Base-by-base conservation (phyloP, 2,888 invertebrate species). In the Ceraclea dissimilis region DNA sequence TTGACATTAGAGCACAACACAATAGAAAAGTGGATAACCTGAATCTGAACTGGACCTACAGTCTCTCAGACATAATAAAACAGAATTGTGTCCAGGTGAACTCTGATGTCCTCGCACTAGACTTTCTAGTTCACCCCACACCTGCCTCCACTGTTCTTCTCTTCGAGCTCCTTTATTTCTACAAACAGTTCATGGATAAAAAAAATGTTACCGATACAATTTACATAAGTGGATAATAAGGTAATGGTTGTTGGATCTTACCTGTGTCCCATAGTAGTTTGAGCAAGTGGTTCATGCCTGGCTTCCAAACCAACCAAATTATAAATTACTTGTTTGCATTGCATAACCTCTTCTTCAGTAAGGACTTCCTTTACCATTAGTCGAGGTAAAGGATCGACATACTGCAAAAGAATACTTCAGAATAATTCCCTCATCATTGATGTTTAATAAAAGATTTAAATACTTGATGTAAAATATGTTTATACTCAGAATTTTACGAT, bases 81-180 rank as follows among this genome's bases (percentile, higher is more conserved):
- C 79, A 57, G 84, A 82, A 59, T 84, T 82, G 68, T 96, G 96
- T 63, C 84, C 85, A 2, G 85, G 77, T 1, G 93, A 88, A 52
- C 86, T 86, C 21, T 87, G 80, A 69, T 90, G 88, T 21, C 84
- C 83, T 54, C 89, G 85, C 1, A 96, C 74, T 34, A 94, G 78
- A 11, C 84, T 84, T 69, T 96, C 96, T 49, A 96, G 70, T 69
- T 97, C 96, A 26, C 83, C 80, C 89, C 95, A 97, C 69, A 96
- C 82, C 22, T 90, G 81, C 48, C 90, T 84, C 75, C 96, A 96
- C 65, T 93, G 93, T 67, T 96, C 95, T 65, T 95, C 93, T 61
- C 86, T 81, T 19, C 86, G 84, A 10, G 72, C 72, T 1, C 76
- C 75, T 63, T 73, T 74, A 19, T 68, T 57, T 49, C 67, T 8